Percentiles rank a stretch among this genome's conserved stretches.
Evolutionary conservation across 2,888 invertebrate species (phyloP).

Genomic region (Crematogaster levior): DNA sequence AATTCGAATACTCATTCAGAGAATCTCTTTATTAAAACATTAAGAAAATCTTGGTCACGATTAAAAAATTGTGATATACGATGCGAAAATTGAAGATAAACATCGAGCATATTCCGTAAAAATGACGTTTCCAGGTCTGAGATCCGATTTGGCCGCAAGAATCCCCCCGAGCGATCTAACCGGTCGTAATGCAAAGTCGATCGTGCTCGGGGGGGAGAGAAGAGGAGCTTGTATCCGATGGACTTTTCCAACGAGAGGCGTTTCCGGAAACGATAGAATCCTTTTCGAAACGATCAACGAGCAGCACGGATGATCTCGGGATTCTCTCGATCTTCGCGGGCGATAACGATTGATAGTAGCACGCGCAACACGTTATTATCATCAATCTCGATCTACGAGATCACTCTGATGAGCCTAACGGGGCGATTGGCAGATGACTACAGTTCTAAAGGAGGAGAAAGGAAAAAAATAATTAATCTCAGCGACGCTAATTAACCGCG

Average conservation of each 20-base stretch:
- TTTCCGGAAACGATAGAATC: constrained; percentile 4
- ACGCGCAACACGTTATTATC: background rate
- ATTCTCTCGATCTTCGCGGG: background rate
- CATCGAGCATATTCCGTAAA: background rate
- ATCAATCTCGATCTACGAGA: background rate
- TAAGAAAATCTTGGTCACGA: too few species aligned
- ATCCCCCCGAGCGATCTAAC: constrained; percentile 28
- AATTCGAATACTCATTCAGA: background rate
- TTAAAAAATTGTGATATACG: background rate
- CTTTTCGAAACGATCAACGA: constrained; percentile 10
- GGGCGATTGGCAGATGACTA: background rate
- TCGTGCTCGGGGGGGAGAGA: constrained; percentile 19
- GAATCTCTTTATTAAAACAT: too few species aligned
- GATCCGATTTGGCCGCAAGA: background rate
- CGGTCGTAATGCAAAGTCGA: constrained; percentile 32
- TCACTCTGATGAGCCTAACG: background rate
- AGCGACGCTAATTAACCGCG: constrained; percentile 17
- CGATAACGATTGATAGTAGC: constrained; percentile 2
- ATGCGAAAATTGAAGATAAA: background rate
- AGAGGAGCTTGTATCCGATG: background rate
- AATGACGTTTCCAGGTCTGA: constrained; percentile 12
- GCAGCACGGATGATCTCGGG: background rate
- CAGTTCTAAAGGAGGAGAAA: background rate
- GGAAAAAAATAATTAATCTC: background rate
- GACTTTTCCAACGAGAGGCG: background rate